A percentile compares a stretch with the other conserved stretches of the same genome.
These are phyloP conservation scores for Sporophila hypoxantha DNA, from an alignment of 2,113 vertebrate genomes.

Conservation along the genomic window DNA sequence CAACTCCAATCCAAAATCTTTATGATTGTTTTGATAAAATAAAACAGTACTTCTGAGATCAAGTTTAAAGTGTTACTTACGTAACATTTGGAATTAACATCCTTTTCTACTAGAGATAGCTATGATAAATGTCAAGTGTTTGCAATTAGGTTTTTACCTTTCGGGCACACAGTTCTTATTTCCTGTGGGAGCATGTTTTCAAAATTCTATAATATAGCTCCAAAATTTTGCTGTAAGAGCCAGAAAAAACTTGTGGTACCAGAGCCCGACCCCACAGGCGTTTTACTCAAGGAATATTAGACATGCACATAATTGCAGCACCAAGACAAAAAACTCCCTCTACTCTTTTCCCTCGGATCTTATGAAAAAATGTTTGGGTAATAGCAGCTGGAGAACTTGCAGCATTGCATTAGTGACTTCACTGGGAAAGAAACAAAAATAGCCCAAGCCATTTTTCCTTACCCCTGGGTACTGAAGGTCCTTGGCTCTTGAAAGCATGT, in stretches of 20 bases:
- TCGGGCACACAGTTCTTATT: conserved; percentile 9
- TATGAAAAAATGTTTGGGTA: background rate
- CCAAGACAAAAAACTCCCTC: background rate
- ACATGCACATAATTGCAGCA: background rate
- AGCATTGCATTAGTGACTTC: background rate
- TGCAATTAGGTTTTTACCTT: conserved; percentile 38
- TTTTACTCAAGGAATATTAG: background rate
- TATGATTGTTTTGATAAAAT: background rate
- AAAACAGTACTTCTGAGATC: background rate
- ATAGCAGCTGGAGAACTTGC: background rate
- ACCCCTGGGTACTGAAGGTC: conserved; percentile 1
- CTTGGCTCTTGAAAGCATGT: background rate
- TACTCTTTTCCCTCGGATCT: background rate
- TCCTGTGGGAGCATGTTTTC: background rate
- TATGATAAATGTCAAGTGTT: conserved; percentile 43
- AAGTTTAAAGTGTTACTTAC: conserved; percentile 1
- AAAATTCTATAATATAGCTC: background rate
- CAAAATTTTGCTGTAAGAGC: background rate
- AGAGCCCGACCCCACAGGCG: background rate
- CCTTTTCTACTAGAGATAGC: background rate
- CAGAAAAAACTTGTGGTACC: background rate
- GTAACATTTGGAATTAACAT: background rate
- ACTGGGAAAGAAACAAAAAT: conserved; percentile 6
- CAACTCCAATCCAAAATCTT: background rate
- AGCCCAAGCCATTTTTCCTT: conserved; percentile 5